Evolutionary conservation across 2,888 invertebrate genomes (phyloP).

Genomic region (Cerceris ruficornis): DNA sequence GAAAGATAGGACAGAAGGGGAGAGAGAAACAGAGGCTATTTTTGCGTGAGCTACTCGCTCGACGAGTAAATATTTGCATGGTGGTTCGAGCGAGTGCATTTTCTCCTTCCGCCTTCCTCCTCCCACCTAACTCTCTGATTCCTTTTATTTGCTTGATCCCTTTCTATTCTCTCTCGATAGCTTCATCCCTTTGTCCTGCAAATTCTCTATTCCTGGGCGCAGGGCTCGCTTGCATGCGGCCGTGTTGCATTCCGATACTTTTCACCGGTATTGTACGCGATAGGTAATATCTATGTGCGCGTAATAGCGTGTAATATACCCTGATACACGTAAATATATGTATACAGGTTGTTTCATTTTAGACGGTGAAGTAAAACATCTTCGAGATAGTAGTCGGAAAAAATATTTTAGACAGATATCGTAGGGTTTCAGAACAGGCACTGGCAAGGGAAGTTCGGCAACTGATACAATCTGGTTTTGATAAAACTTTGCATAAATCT

Average conservation of each 20-base stretch:
- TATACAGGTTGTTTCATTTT: no score
- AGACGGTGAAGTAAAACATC: no score
- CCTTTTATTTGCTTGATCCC: constrained; percentile 19
- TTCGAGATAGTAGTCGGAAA: no score
- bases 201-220: constrained; percentile 37
- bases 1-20: constrained; percentile 1
- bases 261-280: constrained; percentile 6
- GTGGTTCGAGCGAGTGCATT: constrained; percentile 53
- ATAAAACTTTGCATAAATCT: no score
- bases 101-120: constrained; percentile 32
- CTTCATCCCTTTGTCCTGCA: constrained; percentile 37
- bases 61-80: constrained; percentile 68
- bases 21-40: constrained; percentile 49
- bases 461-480: no score
- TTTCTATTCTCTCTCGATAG: constrained; percentile 36
- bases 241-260: constrained; percentile 28
- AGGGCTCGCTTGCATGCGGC: constrained; percentile 1
- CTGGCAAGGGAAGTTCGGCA: no score
- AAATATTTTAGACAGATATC: no score
- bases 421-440: no score
- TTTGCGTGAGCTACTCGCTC: constrained; percentile 58
- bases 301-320: not conserved
- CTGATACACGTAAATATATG: no score
- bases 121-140: constrained; percentile 21
- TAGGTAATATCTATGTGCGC: not conserved